Evolutionary conservation across 2,113 vertebrate species (phyloP).

Genomic region (Rhinoptilus africanus): DNA sequence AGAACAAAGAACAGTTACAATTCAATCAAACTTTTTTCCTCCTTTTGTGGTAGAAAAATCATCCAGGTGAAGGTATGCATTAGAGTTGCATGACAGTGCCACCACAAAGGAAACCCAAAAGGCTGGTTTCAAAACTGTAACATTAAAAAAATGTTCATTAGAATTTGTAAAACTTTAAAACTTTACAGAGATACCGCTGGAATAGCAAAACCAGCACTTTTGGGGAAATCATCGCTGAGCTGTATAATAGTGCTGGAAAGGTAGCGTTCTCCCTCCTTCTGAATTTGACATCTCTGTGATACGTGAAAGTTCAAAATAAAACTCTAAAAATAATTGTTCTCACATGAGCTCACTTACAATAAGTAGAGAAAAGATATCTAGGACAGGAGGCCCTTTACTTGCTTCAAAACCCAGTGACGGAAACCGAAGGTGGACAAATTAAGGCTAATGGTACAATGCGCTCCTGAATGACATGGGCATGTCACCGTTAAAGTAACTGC

Average conservation of each 20-base stretch:
- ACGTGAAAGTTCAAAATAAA: neutral
- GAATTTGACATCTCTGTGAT: neutral
- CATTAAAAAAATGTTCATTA: neutral
- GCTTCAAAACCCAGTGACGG: neutral
- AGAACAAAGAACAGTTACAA: neutral
- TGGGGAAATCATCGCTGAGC: neutral
- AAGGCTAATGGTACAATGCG: neutral
- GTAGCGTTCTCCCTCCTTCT: neutral
- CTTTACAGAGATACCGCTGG: neutral
- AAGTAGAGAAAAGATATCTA: neutral
- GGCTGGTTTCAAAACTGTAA: neutral
- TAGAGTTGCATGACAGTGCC: neutral
- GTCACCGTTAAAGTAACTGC: neutral
- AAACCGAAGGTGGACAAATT: neutral
- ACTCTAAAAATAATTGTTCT: slow-evolving; percentile 22
- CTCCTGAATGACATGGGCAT: neutral
- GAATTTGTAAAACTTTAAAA: neutral
- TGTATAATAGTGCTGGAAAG: neutral
- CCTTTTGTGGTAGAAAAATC: neutral
- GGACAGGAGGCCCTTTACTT: neutral
- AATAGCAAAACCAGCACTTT: neutral
- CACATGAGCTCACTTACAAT: neutral
- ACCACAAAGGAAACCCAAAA: neutral
- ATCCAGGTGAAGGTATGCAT: neutral
- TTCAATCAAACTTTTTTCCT: neutral